A percentile compares a stretch with the other conserved stretches of the same genome.
Evolutionary conservation across 64 coral and sea anemone species (phyloP).

Genomic region (Pocillopora damicornis): DNA sequence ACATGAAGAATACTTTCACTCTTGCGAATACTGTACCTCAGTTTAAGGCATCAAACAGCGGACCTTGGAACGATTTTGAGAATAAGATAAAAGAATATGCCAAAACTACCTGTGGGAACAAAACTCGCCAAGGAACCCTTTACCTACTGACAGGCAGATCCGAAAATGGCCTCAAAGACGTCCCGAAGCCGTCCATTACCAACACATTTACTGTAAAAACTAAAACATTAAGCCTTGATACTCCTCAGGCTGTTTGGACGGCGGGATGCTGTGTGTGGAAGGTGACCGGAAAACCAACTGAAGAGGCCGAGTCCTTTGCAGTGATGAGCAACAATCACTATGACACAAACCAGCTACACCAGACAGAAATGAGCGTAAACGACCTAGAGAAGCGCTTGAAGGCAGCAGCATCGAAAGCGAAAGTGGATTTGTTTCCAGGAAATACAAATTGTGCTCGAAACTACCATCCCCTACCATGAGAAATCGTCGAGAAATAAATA

Average conservation of each 20-base stretch:
- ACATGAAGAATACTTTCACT: too few species aligned
- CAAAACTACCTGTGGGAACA: neutral
- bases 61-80: neutral
- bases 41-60: conserved; percentile 19
- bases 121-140: neutral
- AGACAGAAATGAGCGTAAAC: neutral
- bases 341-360: conserved; percentile 2
- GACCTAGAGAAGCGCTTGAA: too few species aligned
- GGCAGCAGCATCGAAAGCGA: neutral
- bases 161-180: too few species aligned
- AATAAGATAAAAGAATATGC: neutral
- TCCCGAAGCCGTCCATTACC: neutral
- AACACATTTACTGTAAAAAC: neutral
- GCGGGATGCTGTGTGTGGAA: too few species aligned
- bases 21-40: neutral
- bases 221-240: neutral
- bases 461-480: too few species aligned
- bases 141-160: too few species aligned
- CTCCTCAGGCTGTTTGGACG: too few species aligned
- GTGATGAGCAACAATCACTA: neutral
- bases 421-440: neutral
- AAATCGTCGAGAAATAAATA: too few species aligned
- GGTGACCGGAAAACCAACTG: too few species aligned
- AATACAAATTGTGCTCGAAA: too few species aligned
- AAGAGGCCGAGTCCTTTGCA: too few species aligned